Evolutionary conservation across 2,113 vertebrate genomes (phyloP), one percentile per base, ranked within the genome.

Genomic region (Neomonachus schauinslandi): DNA sequence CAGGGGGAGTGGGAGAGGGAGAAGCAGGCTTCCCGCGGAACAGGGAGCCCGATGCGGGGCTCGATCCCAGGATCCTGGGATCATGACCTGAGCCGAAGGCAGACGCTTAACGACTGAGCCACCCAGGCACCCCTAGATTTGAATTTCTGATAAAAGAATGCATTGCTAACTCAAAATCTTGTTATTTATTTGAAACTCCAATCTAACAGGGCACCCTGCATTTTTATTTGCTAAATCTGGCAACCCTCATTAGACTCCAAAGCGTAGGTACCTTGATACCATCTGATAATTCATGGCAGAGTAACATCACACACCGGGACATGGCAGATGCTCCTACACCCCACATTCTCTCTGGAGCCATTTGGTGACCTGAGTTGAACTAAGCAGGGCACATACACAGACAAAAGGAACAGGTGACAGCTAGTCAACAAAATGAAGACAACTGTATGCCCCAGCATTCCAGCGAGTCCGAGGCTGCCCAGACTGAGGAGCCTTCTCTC

Each of bases 221-320:
- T 88, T 94, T 94, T 59, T 83, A 28, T 74, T 79, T 93, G 33
- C 94, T 95, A 28, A 49, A 53, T 79, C 77, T 72, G 77, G 86
- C n/a, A 69, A 83, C 21, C 28, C 33, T 16, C 18, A 11, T 39
- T 24, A 39, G 82, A 72, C 39, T 26, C 26, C 57, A 71, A 59
- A 89, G 81, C 21, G 19, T 3, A 2, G 31, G 22, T 11, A 46
- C 69, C 53, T 65, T 14, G 42, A 49, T 4, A 9, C 46, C 81
- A 42, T 39, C 33, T 63, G 14, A 89, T 13, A 77, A 24, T 7
- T 31, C 21, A 36, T 8, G 24, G 13, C 61, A 21, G 4, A 1
- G 63, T 18, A 26, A 51, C 11, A 5, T 26, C 89, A 74, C 39
- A 82, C 61, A 18, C 22, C 1, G 0, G 1, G 15, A 59, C 42